Base-by-base conservation (phyloP, 2,888 invertebrate genomes). In the Dysmachus trigonus region DNA sequence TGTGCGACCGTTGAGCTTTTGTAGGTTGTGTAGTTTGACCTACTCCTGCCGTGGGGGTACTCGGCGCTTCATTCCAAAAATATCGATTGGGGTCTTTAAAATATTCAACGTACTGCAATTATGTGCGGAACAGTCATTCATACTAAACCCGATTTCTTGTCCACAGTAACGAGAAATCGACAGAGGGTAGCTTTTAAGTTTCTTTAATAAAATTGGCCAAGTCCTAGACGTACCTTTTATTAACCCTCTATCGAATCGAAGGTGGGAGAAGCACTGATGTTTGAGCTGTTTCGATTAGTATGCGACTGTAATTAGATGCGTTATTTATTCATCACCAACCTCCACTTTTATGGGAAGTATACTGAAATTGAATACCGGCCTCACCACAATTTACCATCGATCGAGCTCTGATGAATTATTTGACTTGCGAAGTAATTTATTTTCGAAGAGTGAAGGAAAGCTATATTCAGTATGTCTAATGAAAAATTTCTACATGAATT, bases 1-100 rank as follows among this genome's bases (percentile, higher is more conserved):
- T 5, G 31, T 22, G 6, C 18, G 18, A 35, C n/a, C 53, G 82
- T 22, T 71, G 62, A 22, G 33, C 35, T 47, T 71, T 82, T 72
- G 30, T 30, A 71, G 62, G 22, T 81, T 81, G 53, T 81, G 30
- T 72, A 83, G 41, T 83, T 83, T 82, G 82, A 82, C 82, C 83
- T 83, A 72, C 83, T 38, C 22, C 30, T 35, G 79, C 10, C 15
- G 18, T 38, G 27, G 27, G 31, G n/a, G 2, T n/a, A 15, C 41
- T 35, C n/a, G 41, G 30, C n/a, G 38, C 22, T 38, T 13, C 27
- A n/a, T 38, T 41, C n/a, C 30, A n/a, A n/a, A 71, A 71, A 83
- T n/a, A 83, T 83, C 83, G 15, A 83, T 83, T 71, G 22, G 22
- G 83, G 83, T 72, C 83, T 72, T 83, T 83, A 83, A 83, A 83